These are phyloP conservation scores for Lontra canadensis DNA, from an alignment of 2,113 vertebrate species.

Conservation along the genomic window DNA sequence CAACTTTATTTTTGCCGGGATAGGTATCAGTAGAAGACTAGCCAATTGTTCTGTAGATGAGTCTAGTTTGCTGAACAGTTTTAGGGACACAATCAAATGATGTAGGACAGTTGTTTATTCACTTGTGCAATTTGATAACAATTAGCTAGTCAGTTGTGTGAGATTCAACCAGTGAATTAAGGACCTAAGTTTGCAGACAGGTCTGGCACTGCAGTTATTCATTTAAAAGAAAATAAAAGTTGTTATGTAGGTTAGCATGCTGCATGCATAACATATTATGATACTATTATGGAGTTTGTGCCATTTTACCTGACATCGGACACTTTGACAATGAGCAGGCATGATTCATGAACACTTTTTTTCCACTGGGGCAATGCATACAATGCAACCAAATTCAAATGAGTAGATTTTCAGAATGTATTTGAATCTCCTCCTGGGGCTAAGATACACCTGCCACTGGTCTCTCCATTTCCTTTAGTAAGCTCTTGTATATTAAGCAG, in stretches of 20 bases:
- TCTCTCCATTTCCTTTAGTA: slow-evolving; percentile 52
- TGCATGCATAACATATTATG: not conserved
- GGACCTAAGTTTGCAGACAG: not conserved
- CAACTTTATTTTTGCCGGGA: not conserved
- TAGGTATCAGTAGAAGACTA: not conserved
- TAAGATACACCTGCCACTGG: slow-evolving; percentile 23
- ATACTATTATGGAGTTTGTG: not conserved
- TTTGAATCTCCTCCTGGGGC: slow-evolving; percentile 56
- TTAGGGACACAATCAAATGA: slow-evolving; percentile 11
- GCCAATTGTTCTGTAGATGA: not conserved
- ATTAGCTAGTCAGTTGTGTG: not conserved
- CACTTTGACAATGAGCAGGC: not conserved
- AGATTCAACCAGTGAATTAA: not conserved
- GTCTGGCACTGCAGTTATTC: not conserved
- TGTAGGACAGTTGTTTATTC: not conserved
- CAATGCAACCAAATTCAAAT: slow-evolving; percentile 33
- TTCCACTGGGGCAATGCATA: not conserved
- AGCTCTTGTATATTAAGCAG: slow-evolving; percentile 56
- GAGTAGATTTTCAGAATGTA: slow-evolving; percentile 45
- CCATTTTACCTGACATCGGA: not conserved
- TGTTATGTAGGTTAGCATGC: not conserved
- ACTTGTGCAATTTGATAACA: not conserved
- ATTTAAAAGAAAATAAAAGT: slow-evolving; percentile 6
- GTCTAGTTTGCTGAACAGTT: not conserved
- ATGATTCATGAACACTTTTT: not conserved